Evolutionary conservation across 2,113 vertebrate species (phyloP), one percentile per base, ranked within the genome.

Genomic region (Alligator sinensis): DNA sequence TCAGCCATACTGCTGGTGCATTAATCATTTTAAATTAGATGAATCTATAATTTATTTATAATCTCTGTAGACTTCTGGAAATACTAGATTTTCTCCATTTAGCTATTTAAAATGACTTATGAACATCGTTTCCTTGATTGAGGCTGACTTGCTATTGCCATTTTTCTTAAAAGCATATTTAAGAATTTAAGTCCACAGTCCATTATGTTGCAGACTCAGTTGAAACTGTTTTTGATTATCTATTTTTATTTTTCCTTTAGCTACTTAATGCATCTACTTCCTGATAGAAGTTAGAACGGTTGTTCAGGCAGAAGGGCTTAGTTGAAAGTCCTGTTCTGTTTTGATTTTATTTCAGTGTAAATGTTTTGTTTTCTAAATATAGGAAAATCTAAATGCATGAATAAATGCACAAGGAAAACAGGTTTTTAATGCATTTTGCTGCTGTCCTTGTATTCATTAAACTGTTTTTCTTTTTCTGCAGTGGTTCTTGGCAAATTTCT

Each of bases 401-500:
- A 75, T 54, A 55, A 90, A 58, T 7, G n/a, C 60, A 74, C 72
- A 72, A 14, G 59, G 54, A 68, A 34, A 66, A 59, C 27, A 77
- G 9, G 5, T 11, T 78, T 83, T 77, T 70, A 72, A 24, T 62
- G 34, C 75, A 3, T 4, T 91, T 21, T 90, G 12, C 30, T 92
- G 58, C 4, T 75, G 30, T 21, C 54, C 8, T 1, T 83, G 5
- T 74, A 90, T 72, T 61, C 22, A 86, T 11, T 77, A 59, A 62
- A 74, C 38, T 85, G 25, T 86, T 94, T 97, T 95, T 87, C 24
- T 97, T 86, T 94, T 96, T 89, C 87, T 93, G 28, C 85, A 99
- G 99, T 99, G 99, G 99, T 99, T 99, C 96, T 98, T 99, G 96
- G 99, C 99, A 93, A 99, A 99, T 96, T 98, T 99, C 78, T 99